Base-by-base conservation (phyloP, 35 echinoderm and acorn worm species). In the Lytechinus pictus region DNA sequence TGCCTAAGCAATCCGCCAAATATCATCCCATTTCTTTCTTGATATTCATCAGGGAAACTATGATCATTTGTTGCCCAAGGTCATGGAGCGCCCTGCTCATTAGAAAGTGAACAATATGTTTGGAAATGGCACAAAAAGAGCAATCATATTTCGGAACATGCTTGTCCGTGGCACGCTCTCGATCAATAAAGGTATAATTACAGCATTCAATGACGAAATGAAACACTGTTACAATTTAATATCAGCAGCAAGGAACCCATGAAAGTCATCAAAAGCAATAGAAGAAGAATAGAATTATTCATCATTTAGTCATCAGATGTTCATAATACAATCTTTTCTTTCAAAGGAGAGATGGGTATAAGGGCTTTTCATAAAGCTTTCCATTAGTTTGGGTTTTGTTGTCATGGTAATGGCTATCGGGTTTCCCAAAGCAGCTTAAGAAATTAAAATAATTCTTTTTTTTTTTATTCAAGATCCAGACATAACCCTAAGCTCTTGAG, bases 41-140 rank as follows among this genome's bases (percentile, higher is more conserved):
- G n/a, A 79, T 24, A n/a, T 79, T 79, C 21, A 79, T 79, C 33
- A 24, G 66, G 66, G 66, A 79, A 79, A 24, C 66, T 79, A 7
- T n/a, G 19, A 7, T 79, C 66, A 24, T 79, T 79, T 7, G 19
- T 79, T 79, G 4, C 4, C 66, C 19, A 79, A 27, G 66, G 66
- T 79, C 66, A 79, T 16, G 66, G 16, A n/a, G 21, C 4, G 66
- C 66, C n/a, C 66, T 24, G 19, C 66, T 79, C 66, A 79, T 79
- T 79, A 79, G 19, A n/a, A 79, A 79, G 66, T 79, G 66, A 79
- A 79, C 66, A 79, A 79, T 79, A 79, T 79, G 66, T 79, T 79
- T 9, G 56, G 13, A 58, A 13, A 11, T 16, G n/a, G 19, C 66
- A n/a, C 16, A 79, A 79, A n/a, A 79, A 9, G 14, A 79, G 16